Conservation (phyloP, 23 tunicate genomes). For the Corella eumyota region DNA sequence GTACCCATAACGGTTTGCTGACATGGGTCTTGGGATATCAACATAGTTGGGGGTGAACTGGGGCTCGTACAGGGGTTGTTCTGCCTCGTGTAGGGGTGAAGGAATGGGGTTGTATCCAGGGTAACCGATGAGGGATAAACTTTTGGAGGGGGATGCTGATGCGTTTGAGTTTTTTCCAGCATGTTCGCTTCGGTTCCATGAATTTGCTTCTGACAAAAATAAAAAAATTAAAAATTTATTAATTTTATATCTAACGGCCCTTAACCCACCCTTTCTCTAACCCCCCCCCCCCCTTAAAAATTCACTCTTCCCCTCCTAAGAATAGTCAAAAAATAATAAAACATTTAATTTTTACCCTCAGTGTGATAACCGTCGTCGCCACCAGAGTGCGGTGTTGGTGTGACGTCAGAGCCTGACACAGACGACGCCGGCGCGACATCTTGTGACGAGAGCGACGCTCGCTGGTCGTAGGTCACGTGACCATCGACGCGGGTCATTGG, state of each 20-base stretch:
- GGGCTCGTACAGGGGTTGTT: conserved; percentile 3
- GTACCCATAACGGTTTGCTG: conserved; percentile 13
- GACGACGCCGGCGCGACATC: conserved; percentile 28
- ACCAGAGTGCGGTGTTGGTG: conserved; percentile 41
- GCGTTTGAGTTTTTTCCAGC: conserved; percentile 12
- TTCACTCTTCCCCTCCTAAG: too few species aligned
- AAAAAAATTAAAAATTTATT: too few species aligned
- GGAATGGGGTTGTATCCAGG: conserved; percentile 3
- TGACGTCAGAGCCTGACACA: conserved; percentile 31
- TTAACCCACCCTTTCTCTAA: too few species aligned
- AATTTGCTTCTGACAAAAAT: conserved; percentile 61
- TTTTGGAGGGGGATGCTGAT: conserved; percentile 14
- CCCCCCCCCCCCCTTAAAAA: too few species aligned
- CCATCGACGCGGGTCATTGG: conserved; percentile 9
- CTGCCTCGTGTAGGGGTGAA: not conserved
- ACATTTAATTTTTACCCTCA: conserved; percentile 82
- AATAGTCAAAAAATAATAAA: too few species aligned
- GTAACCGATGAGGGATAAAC: conserved; percentile 14
- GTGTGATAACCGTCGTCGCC: conserved; percentile 95
- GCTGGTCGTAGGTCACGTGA: conserved; percentile 17
- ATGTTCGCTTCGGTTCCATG: conserved; percentile 53
- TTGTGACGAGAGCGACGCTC: conserved; percentile 36
- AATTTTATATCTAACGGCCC: too few species aligned
- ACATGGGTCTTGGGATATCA: conserved; percentile 11
- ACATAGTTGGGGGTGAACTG: not conserved